A percentile compares a stretch with the other conserved stretches of the same genome.
Evolutionary conservation across 2,888 invertebrate genomes (phyloP).

Genomic region (Aporophyla nigra): DNA sequence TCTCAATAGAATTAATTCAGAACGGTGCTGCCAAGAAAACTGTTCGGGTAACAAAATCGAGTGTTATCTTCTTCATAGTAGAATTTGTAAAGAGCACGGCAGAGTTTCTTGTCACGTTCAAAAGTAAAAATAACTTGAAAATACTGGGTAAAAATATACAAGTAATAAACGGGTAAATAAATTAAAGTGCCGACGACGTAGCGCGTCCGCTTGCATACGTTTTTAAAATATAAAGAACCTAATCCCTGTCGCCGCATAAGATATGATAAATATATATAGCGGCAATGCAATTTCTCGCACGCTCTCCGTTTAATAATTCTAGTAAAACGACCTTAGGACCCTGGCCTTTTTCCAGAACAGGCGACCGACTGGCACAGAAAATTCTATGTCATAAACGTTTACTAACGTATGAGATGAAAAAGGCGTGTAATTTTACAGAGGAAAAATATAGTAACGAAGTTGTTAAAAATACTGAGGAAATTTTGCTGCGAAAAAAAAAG

Average conservation of each 20-base stretch:
- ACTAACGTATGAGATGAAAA: conserved; percentile 19
- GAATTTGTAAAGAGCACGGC: conserved; percentile 33
- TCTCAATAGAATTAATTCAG: conserved; percentile 56
- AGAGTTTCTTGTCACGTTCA: conserved; percentile 5
- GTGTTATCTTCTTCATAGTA: conserved; percentile 32
- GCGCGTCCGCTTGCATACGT: conserved; percentile 27
- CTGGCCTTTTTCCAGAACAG: conserved; percentile 60
- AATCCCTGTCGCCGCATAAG: conserved; percentile 43
- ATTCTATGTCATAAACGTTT: conserved; percentile 48
- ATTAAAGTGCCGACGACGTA: conserved; percentile 25
- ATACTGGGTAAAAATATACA: conserved; percentile 19
- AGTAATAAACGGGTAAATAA: conserved; percentile 26
- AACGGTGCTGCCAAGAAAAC: conserved; percentile 47
- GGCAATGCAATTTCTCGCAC: conserved; percentile 73
- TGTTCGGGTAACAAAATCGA: conserved; percentile 43
- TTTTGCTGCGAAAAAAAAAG: no score
- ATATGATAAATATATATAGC: conserved; percentile 65
- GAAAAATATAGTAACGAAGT: conserved; percentile 14
- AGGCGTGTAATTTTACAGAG: conserved; percentile 3
- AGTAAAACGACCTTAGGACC: conserved; percentile 63
- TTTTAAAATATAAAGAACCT: conserved; percentile 48
- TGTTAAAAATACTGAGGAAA: conserved; percentile 7
- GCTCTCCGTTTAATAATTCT: conserved; percentile 73
- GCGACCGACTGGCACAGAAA: conserved; percentile 38
- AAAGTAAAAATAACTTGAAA: conserved; percentile 13